Base-by-base conservation (phyloP, 2,113 vertebrate genomes). In the Orthonyx spaldingii region DNA sequence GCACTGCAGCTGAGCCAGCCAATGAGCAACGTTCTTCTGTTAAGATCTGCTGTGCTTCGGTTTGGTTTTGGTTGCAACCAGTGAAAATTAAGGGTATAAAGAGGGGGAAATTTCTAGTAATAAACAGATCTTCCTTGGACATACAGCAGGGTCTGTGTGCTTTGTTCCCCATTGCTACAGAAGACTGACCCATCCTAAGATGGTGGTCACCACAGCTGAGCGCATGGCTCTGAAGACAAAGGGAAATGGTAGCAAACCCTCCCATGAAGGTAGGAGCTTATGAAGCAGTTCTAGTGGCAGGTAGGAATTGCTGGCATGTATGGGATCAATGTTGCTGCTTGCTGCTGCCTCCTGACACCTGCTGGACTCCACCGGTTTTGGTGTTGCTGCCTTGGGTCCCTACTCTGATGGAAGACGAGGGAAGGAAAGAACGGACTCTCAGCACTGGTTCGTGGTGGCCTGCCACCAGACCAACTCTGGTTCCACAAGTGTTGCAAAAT, bases 391-490 rank as follows among this genome's bases (percentile, higher is more conserved):
- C 56, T 61, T 24, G 10, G 39, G 47, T 63, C 27, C 21, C 22
- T 72, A 13, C 39, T 46, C 33, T 0, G 0, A 42, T 2, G 10
- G 17, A 84, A 53, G 11, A 53, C 17, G 33, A 53, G 17, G 8
- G 22, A 53, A 52, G 21, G 46, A 52, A 61, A 65, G 33, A 71
- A 37, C 1, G 8, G 32, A 60, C 56, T 35, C 30, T 10, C 8
- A 16, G 35, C 44, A 15, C 9, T 14, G 18, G 41, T 7, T 7
- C 0, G 1, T 0, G 0, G 5, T 13, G 4, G 27, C 22, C 22
- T 2, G 16, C 37, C 37, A 60, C 16, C 30, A 24, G 37, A 60
- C 20, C 32, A 20, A 37, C 37, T 37, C 56, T 2, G 21, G 37
- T 27, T 20, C 13, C 16, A 20, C 20, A 35, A 46, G 13, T 21